These are phyloP conservation scores for Trichechus manatus DNA, from an alignment of 2,113 vertebrate species.

Conservation along the genomic window DNA sequence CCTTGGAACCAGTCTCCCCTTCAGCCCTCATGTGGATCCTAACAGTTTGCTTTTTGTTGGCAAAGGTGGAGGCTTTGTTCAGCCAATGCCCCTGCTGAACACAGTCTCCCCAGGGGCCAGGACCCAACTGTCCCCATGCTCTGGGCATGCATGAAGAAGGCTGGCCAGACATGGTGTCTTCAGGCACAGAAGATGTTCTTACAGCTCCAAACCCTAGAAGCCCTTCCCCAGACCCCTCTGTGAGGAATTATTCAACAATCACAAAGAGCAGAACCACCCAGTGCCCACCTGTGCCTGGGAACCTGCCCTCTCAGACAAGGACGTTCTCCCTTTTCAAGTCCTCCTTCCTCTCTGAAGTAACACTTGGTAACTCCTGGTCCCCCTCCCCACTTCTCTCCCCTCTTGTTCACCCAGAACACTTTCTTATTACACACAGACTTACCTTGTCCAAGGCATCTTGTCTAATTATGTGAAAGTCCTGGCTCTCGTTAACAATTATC, in stretches of 20 bases:
- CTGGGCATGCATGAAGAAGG: neutral
- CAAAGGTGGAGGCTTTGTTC: neutral
- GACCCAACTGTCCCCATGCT: neutral
- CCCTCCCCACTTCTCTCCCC: too few relatives aligned
- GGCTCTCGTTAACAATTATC: neutral
- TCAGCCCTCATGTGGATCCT: neutral
- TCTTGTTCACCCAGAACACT: neutral
- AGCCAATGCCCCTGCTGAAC: neutral
- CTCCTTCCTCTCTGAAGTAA: neutral
- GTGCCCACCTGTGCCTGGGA: neutral
- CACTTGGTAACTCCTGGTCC: neutral
- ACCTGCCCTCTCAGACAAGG: neutral
- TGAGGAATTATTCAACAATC: neutral
- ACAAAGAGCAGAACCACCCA: neutral
- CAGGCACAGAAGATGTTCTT: neutral
- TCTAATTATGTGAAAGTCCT: neutral
- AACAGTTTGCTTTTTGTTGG: neutral
- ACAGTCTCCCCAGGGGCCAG: neutral
- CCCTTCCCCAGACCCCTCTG: neutral
- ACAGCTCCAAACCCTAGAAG: neutral
- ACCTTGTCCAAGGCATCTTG: neutral
- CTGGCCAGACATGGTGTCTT: neutral
- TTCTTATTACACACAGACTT: neutral
- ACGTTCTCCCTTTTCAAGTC: neutral
- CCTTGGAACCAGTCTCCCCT: neutral